A percentile compares a stretch with the other conserved stretches of the same genome.
phyloP scores from a whole-genome alignment of 2,888 invertebrate genomes.

The Noctua pronuba region DNA sequence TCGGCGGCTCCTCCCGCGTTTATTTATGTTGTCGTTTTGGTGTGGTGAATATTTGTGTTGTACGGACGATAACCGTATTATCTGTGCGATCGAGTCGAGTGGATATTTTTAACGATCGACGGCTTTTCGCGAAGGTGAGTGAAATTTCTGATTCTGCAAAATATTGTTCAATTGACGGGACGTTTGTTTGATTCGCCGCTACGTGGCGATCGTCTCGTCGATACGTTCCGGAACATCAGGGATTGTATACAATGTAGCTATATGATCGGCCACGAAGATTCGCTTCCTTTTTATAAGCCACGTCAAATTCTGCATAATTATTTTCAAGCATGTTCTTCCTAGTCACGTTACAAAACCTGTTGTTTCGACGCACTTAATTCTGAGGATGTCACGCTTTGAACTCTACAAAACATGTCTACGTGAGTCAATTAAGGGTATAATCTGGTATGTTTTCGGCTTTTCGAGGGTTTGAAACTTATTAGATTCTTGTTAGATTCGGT shows the following conservation, averaged over 20 bases:
- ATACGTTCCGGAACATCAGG: conserved; percentile 79
- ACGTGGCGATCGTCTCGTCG: conserved; percentile 85
- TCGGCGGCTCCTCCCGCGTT: conserved; percentile 84
- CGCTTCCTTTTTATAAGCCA: conserved; percentile 20
- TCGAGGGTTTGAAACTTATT: conserved; percentile 62
- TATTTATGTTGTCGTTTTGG: conserved; percentile 90
- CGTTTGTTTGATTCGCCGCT: conserved; percentile 78
- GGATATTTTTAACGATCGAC: conserved; percentile 88
- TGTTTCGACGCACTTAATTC: conserved; percentile 47
- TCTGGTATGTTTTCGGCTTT: conserved; percentile 6
- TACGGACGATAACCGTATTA: conserved; percentile 90
- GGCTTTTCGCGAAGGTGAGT: conserved; percentile 86
- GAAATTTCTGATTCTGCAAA: conserved; percentile 77
- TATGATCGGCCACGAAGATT: conserved; percentile 66
- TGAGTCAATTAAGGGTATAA: conserved; percentile 13
- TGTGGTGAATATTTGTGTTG: conserved; percentile 90
- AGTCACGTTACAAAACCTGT: conserved; percentile 55
- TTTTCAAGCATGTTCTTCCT: conserved; percentile 28
- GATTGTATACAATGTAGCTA: conserved; percentile 61
- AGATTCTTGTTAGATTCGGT: conserved; percentile 84
- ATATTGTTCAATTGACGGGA: conserved; percentile 73
- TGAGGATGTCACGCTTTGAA: conserved; percentile 32
- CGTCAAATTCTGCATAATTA: conserved; percentile 27
- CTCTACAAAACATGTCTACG: conserved; percentile 29
- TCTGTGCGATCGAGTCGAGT: conserved; percentile 88